Base-by-base conservation (phyloP, 2,113 vertebrate genomes). In the Sula dactylatra region DNA sequence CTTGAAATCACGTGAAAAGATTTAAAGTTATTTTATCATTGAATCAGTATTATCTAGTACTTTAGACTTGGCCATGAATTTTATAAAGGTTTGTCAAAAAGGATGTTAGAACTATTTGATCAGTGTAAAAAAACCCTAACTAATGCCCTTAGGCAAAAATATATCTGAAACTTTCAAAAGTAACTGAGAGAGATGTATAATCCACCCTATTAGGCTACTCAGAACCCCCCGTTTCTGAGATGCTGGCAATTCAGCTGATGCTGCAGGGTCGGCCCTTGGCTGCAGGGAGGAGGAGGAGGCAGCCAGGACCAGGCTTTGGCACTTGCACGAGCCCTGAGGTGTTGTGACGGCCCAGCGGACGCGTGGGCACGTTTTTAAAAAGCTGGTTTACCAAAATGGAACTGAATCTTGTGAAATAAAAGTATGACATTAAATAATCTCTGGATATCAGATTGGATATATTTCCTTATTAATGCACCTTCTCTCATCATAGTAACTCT, bases 401-500 rank as follows among this genome's bases (percentile, higher is more conserved):
- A 81, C 64, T 64, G 54, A 84, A 88, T 82, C 82, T 85, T 49
- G 18, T 73, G 93, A 55, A 90, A 79, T 91, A 91, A 93, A 94
- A 71, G 7, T 44, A 62, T 38, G 45, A 7, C 24, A 40, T 79
- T 14, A 65, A 72, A 61, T 52, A 66, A 31, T 26, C 44, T 24
- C 34, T 67, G 74, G n/a, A 17, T 70, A 32, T 20, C 55, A 59
- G 36, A 8, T 25, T 90, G 55, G 40, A 22, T 61, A 3, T 36
- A 47, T 69, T 84, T 61, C 61, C 56, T 87, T 52, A 42, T 49
- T 38, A 56, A 45, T 12, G 38, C 59, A 42, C 44, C 55, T 86
- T 42, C 61, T 77, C 47, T n/a, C 25, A 5, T 44, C 1, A 0
- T 4, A 38, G 47, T 40, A 34, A 56, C 52, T 87, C 62, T 32